Evolutionary conservation across 2,888 invertebrate species (phyloP).

Genomic region (Cepaea hortensis): DNA sequence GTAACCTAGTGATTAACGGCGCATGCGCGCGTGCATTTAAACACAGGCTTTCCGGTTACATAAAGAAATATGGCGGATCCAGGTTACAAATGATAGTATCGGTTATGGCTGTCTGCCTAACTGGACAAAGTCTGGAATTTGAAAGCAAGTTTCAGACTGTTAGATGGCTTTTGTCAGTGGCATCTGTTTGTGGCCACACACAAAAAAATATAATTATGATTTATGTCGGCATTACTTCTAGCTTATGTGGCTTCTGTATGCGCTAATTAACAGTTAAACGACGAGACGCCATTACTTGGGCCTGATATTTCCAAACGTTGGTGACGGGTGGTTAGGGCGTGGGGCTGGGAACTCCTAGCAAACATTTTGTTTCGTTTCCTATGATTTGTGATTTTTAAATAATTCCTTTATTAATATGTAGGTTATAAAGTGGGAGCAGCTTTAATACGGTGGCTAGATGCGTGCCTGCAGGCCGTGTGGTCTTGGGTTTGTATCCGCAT

Average conservation of each 20-base stretch:
- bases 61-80: neutral
- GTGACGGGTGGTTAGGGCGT: too few species aligned
- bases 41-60: slow-evolving; percentile 7
- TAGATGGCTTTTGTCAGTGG: neutral
- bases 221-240: slow-evolving; percentile 2
- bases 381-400: too few species aligned
- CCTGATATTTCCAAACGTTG: too few species aligned
- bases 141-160: neutral
- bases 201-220: slow-evolving; percentile 9
- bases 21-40: neutral
- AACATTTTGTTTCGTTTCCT: too few species aligned
- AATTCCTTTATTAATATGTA: too few species aligned
- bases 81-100: slow-evolving; percentile 26
- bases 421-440: too few species aligned
- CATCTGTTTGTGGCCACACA: neutral
- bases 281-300: neutral
- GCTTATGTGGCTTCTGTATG: neutral
- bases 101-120: slow-evolving; percentile 8
- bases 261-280: neutral
- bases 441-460: too few species aligned
- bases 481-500: too few species aligned
- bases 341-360: too few species aligned
- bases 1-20: slow-evolving; percentile 16
- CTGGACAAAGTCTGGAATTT: slow-evolving; percentile 1
- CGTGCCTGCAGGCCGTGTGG: too few species aligned